Percentiles rank a stretch among this genome's conserved stretches.
Evolutionary conservation across 2,113 vertebrate species (phyloP).

Genomic region (Todiramphus saurophagus): DNA sequence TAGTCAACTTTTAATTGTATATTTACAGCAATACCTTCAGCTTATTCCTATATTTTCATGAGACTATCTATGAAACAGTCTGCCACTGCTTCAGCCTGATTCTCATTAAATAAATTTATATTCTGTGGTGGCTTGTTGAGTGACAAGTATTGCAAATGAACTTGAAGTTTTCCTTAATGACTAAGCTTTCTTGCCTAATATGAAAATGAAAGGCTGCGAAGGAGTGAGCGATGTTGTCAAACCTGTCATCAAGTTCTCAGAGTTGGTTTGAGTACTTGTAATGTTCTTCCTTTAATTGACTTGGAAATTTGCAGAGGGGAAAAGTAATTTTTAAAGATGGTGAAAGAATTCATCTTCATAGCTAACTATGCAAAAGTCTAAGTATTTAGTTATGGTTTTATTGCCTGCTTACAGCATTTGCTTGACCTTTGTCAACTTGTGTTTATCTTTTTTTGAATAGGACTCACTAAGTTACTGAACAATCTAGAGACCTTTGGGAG

Average conservation of each 20-base stretch:
- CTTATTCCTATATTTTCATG: neutral
- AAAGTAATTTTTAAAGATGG: neutral
- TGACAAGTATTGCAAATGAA: slow-evolving; percentile 48
- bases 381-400: neutral
- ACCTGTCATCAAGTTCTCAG: slow-evolving; percentile 48
- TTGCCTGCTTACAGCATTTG: neutral
- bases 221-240: slow-evolving; percentile 59
- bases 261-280: slow-evolving; percentile 34
- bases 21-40: neutral
- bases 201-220: slow-evolving; percentile 33
- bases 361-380: neutral
- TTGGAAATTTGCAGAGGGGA: neutral
- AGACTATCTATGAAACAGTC: neutral
- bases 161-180: slow-evolving; percentile 51
- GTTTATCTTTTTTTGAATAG: neutral
- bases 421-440: neutral
- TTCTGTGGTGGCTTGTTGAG: slow-evolving; percentile 18
- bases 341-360: neutral
- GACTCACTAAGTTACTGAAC: neutral
- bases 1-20: neutral
- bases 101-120: neutral
- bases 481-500: neutral
- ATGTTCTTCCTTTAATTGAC: slow-evolving; percentile 50
- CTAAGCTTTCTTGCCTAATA: slow-evolving; percentile 48
- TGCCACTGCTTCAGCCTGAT: neutral